Conservation (phyloP, 2,888 invertebrate species). For the Phytoseiulus persimilis region DNA sequence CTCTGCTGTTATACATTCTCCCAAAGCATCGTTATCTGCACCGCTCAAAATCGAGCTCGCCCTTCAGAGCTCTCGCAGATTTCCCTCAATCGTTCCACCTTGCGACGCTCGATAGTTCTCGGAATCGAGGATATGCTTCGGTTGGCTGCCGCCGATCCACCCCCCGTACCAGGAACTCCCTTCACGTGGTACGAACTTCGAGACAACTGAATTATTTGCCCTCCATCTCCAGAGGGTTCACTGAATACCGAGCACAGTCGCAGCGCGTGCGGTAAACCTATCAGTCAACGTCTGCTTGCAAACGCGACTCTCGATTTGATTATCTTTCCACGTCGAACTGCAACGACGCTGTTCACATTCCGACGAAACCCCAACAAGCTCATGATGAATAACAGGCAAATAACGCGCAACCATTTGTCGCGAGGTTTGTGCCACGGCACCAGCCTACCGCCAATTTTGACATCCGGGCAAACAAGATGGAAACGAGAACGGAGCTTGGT, state of each 20-base stretch:
- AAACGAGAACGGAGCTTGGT: no score
- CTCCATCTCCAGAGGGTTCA: not conserved
- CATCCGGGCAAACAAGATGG: not conserved
- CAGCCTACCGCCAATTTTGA: not conserved
- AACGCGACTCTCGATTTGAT: not conserved
- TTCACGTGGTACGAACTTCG: not conserved
- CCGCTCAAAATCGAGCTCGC: no score
- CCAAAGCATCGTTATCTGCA: no score
- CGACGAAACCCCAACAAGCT: not conserved
- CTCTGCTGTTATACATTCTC: no score
- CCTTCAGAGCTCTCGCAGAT: no score
- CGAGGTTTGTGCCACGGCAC: not conserved
- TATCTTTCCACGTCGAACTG: not conserved
- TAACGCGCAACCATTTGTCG: not conserved
- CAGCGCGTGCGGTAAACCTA: not conserved
- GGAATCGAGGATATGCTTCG: not conserved
- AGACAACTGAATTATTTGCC: not conserved
- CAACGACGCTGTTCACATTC: not conserved
- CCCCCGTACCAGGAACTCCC: not conserved
- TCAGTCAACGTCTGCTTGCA: not conserved
- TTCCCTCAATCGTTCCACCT: no score
- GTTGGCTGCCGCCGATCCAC: not conserved
- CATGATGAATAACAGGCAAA: not conserved
- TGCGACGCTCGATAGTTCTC: not conserved
- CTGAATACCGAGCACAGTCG: not conserved